A percentile compares a stretch with the other conserved stretches of the same genome.
Conservation (phyloP, 2,888 invertebrate genomes). For the Apotomis capreana region DNA sequence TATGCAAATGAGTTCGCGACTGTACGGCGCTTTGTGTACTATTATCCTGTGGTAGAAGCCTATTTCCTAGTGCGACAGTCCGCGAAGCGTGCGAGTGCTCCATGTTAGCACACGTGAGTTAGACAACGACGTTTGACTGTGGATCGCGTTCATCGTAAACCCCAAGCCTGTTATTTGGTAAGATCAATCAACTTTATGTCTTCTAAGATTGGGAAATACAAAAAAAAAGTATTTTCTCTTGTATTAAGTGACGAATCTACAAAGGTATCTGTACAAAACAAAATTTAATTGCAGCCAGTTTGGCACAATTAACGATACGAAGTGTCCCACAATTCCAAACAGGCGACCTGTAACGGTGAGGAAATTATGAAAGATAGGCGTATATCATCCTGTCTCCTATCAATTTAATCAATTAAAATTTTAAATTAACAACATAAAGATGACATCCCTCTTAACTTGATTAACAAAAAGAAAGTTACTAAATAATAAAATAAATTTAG, state of each 20-base stretch:
- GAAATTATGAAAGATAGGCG: too few species aligned
- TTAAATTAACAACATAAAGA: neutral
- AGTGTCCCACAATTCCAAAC: too few species aligned
- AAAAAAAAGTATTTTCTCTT: too few species aligned
- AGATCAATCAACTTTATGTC: slow-evolving; percentile 24
- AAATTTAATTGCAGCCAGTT: too few species aligned
- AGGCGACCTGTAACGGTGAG: too few species aligned
- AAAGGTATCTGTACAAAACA: too few species aligned
- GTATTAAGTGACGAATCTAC: too few species aligned
- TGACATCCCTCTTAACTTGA: neutral
- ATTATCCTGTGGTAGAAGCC: slow-evolving; percentile 17
- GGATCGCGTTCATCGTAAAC: slow-evolving; percentile 52
- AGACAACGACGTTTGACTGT: slow-evolving; percentile 53
- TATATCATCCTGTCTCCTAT: too few species aligned
- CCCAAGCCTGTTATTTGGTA: neutral
- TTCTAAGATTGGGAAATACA: neutral
- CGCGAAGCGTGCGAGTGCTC: slow-evolving; percentile 49
- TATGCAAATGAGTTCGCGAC: neutral
- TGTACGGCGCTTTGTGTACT: neutral
- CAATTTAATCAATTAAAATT: too few species aligned
- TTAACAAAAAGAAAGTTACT: neutral
- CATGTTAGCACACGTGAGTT: slow-evolving; percentile 42
- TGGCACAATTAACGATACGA: too few species aligned
- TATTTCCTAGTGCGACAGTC: slow-evolving; percentile 44
- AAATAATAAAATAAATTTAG: neutral